These are phyloP conservation scores for Hemibagrus wyckioides DNA, from an alignment of 2,113 vertebrate species.

Conservation along the genomic window DNA sequence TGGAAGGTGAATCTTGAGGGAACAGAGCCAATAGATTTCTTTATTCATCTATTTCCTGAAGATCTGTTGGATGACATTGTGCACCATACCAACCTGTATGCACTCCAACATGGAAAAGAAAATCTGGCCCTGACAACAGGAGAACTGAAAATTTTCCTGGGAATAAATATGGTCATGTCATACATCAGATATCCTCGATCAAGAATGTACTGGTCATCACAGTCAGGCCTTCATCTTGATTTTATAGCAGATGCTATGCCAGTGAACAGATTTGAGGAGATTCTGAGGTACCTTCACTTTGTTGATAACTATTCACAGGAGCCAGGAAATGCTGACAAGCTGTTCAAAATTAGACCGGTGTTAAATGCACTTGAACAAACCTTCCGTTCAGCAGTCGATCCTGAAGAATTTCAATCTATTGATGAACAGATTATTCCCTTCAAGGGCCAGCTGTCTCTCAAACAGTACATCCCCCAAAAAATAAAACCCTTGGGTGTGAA, in stretches of 20 bases:
- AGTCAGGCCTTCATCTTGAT: neutral
- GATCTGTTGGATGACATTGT: too few relatives aligned
- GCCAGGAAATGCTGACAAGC: too few relatives aligned
- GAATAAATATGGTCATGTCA: constrained; percentile 40
- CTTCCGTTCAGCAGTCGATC: constrained; percentile 2
- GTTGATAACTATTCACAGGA: too few relatives aligned
- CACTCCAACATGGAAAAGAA: too few relatives aligned
- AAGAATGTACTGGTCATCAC: constrained; percentile 45
- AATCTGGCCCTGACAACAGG: too few relatives aligned
- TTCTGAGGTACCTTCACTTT: too few relatives aligned
- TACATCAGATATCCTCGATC: constrained; percentile 26
- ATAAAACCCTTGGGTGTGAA: constrained; percentile 37
- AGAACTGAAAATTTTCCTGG: constrained; percentile 32
- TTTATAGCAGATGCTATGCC: constrained; percentile 41
- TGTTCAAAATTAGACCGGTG: constrained; percentile 39
- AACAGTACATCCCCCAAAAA: constrained; percentile 30
- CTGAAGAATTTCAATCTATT: constrained; percentile 33
- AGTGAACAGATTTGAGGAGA: constrained; percentile 35
- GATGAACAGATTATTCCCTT: constrained; percentile 48
- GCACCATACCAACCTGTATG: too few relatives aligned
- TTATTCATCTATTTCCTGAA: too few relatives aligned
- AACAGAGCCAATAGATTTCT: neutral
- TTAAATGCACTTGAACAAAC: constrained; percentile 8
- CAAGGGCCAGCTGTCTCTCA: too few relatives aligned
- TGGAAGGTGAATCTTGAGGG: neutral